A percentile compares a stretch with the other conserved stretches of the same genome.
Evolutionary conservation across 2,797 vertebrate species (phyloP).

Genomic region (Molossus alvarezi): DNA sequence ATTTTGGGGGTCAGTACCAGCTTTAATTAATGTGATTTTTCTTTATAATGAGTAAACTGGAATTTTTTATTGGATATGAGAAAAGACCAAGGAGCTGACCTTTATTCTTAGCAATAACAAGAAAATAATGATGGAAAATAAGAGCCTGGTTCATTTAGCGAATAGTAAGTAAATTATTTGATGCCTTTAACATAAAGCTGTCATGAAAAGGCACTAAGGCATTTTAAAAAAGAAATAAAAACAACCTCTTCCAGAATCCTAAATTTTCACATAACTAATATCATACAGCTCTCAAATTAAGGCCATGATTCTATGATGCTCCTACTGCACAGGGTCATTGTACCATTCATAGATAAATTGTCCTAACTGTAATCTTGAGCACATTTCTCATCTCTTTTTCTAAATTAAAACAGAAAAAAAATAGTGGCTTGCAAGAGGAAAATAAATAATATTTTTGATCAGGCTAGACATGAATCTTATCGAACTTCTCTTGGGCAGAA

Average conservation of each 20-base stretch:
- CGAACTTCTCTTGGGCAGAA: not conserved
- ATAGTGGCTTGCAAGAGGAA: conserved; percentile 38
- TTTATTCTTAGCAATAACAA: conserved; percentile 73
- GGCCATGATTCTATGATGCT: not conserved
- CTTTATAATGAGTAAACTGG: not conserved
- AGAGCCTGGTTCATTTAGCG: conserved; percentile 43
- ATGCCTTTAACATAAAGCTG: conserved; percentile 54
- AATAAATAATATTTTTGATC: not conserved
- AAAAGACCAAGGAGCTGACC: conserved; percentile 49
- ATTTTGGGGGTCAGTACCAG: conserved; percentile 60
- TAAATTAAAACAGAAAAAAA: conserved; percentile 50
- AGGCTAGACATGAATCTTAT: not conserved
- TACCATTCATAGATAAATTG: conserved; percentile 31
- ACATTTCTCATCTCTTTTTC: conserved; percentile 4
- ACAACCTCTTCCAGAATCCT: not conserved
- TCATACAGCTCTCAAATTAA: conserved; percentile 5
- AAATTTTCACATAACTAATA: conserved; percentile 7
- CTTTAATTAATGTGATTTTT: conserved; percentile 72
- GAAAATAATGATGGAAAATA: conserved; percentile 62
- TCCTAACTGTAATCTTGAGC: conserved; percentile 29
- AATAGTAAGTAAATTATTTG: conserved; percentile 60
- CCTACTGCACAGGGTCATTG: not conserved
- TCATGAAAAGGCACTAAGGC: conserved; percentile 37
- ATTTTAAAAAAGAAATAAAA: conserved; percentile 8
- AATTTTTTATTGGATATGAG: conserved; percentile 76